These are phyloP conservation scores for Drosophila niveifrons DNA, from an alignment of 2,888 invertebrate genomes.

Conservation along the genomic window DNA sequence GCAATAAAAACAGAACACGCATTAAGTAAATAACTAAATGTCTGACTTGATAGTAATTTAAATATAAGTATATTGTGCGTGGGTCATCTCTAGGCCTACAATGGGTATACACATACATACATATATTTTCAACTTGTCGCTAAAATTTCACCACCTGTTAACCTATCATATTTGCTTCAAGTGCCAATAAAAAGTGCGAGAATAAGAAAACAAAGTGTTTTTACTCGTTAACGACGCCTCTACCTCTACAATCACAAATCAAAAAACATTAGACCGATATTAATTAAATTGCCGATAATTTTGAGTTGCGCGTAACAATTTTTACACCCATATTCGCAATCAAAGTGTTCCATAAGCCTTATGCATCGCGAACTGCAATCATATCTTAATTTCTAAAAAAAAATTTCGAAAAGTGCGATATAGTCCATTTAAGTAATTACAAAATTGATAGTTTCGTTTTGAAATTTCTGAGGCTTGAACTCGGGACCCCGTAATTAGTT, in stretches of 20 bases:
- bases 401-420: neutral
- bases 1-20: conserved; percentile 15
- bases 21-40: conserved; percentile 12
- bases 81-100: too few species aligned
- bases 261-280: neutral
- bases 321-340: neutral
- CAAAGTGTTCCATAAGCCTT: neutral
- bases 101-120: too few species aligned
- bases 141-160: too few species aligned
- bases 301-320: neutral
- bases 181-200: too few species aligned
- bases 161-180: too few species aligned
- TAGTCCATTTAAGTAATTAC: neutral
- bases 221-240: too few species aligned
- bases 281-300: neutral
- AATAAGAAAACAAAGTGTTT: too few species aligned
- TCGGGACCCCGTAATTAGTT: neutral
- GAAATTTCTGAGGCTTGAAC: conserved; percentile 20
- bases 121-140: too few species aligned
- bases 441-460: neutral
- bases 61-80: conserved; percentile 2
- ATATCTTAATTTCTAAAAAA: neutral
- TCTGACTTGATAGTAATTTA: conserved; percentile 6
- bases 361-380: neutral
- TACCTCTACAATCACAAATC: conserved; percentile 6